Evolutionary conservation across 2,113 vertebrate genomes (phyloP).

Genomic region (Zootoca vivipara): DNA sequence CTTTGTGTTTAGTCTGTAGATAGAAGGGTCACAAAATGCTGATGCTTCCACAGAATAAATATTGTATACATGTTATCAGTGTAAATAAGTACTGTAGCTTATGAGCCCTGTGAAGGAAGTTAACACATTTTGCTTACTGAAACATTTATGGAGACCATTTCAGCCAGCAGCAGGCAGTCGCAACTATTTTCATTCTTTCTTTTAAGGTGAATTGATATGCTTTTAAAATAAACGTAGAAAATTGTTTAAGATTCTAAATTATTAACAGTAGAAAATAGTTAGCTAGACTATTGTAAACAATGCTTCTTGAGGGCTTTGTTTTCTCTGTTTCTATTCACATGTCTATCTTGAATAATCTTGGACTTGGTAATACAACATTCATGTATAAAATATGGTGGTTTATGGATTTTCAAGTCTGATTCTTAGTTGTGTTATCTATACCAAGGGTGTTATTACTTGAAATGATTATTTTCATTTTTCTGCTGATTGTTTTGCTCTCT

Average conservation of each 20-base stretch:
- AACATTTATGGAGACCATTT: slow-evolving; percentile 61
- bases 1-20: neutral
- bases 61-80: slow-evolving; percentile 39
- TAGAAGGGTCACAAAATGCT: slow-evolving; percentile 20
- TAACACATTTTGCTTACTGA: slow-evolving; percentile 48
- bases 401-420: neutral
- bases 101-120: slow-evolving; percentile 38
- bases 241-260: slow-evolving; percentile 56
- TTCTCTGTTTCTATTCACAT: slow-evolving; percentile 30
- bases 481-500: neutral
- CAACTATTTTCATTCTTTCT: slow-evolving; percentile 3
- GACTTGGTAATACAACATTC: neutral
- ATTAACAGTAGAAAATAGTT: slow-evolving; percentile 47
- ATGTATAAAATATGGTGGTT: neutral
- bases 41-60: slow-evolving; percentile 47
- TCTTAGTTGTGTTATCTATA: neutral
- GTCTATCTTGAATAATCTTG: neutral
- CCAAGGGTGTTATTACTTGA: neutral
- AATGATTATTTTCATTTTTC: neutral
- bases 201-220: slow-evolving; percentile 51
- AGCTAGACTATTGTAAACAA: slow-evolving; percentile 42
- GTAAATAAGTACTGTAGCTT: slow-evolving; percentile 60
- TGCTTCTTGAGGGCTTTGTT: slow-evolving; percentile 22
- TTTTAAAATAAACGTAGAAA: slow-evolving; percentile 57
- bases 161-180: slow-evolving; percentile 35